phyloP scores from a whole-genome alignment of 2,113 vertebrate genomes.

The Protomyctophum bolini region DNA sequence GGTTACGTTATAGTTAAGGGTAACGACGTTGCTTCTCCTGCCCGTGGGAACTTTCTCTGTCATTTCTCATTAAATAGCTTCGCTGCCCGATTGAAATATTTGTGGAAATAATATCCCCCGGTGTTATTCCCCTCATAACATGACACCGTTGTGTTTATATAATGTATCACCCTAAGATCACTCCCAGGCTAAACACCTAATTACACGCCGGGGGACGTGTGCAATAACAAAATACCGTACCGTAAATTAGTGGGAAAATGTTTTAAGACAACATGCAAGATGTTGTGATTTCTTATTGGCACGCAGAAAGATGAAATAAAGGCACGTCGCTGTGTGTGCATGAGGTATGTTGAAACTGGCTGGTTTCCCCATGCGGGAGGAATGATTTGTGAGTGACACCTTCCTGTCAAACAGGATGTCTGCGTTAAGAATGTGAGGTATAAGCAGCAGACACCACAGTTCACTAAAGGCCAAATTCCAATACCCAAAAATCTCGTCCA shows the following conservation, averaged over 20 bases:
- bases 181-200: conserved; percentile 27
- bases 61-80: conserved; percentile 51
- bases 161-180: conserved; percentile 38
- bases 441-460: neutral
- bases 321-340: neutral
- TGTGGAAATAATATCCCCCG: conserved; percentile 47
- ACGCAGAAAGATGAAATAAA: neutral
- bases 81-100: conserved; percentile 49
- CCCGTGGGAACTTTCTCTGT: conserved; percentile 53
- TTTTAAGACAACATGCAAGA: conserved; percentile 21
- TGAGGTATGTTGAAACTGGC: conserved; percentile 35
- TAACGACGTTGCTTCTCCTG: conserved; percentile 27
- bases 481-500: no score
- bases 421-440: conserved; percentile 37
- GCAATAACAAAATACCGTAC: conserved; percentile 18
- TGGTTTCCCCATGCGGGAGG: conserved; percentile 16
- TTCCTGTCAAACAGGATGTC: conserved; percentile 54
- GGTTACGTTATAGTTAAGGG: conserved; percentile 57
- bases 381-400: conserved; percentile 48
- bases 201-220: conserved; percentile 27
- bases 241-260: conserved; percentile 16
- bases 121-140: conserved; percentile 44
- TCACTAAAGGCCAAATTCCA: neutral
- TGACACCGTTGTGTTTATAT: conserved; percentile 32
- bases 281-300: conserved; percentile 18